Conservation (phyloP, 2,888 invertebrate genomes). For the Polietes domitor region DNA sequence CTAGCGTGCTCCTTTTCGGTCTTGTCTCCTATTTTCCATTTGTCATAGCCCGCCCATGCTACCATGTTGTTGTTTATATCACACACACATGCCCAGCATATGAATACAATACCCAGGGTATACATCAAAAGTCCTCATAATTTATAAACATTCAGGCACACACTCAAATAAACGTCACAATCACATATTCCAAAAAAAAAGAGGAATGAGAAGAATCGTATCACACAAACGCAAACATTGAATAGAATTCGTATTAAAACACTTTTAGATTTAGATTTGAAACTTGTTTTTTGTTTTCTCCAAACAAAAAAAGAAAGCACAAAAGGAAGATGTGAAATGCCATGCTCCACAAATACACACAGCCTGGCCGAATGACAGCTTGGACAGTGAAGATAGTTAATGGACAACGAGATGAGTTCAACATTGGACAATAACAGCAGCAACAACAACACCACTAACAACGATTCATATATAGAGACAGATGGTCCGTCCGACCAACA, state of each 20-base stretch:
- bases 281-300: conserved; percentile 17
- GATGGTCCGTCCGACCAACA: not conserved
- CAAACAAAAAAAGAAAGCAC: not conserved
- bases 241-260: conserved; percentile 46
- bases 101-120: conserved; percentile 37
- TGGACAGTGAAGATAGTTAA: conserved; percentile 56
- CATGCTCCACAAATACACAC: conserved; percentile 16
- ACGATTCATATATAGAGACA: not conserved
- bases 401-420: conserved; percentile 48
- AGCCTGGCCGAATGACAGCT: conserved; percentile 46
- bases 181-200: conserved; percentile 22
- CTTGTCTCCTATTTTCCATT: no score
- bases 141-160: conserved; percentile 75
- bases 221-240: not conserved
- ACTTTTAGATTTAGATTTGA: conserved; percentile 45
- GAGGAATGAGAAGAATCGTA: conserved; percentile 8
- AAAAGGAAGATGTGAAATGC: conserved; percentile 18
- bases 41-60: no score
- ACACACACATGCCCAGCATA: conserved; percentile 28
- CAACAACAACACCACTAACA: not conserved
- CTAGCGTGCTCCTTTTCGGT: no score
- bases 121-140: conserved; percentile 71
- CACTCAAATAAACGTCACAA: conserved; percentile 66
- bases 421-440: not conserved
- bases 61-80: not conserved